Percentiles rank a stretch among this genome's conserved stretches.
phyloP scores from a whole-genome alignment of 2,888 invertebrate genomes.

The Eurytoma adleriae region DNA sequence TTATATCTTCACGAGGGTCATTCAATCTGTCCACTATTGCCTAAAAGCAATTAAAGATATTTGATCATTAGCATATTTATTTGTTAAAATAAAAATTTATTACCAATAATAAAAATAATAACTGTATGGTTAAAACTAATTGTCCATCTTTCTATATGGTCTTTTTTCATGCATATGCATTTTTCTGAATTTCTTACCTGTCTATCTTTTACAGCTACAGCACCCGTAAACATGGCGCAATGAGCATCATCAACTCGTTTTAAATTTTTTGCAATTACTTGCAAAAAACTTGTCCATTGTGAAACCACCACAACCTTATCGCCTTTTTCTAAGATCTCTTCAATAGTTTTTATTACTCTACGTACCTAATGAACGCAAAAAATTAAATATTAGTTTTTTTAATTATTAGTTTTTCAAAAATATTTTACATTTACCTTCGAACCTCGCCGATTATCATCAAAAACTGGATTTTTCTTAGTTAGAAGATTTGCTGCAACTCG shows the following conservation, averaged over 20 bases:
- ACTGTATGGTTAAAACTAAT: neutral
- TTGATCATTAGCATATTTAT: too few relatives aligned
- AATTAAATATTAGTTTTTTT: neutral
- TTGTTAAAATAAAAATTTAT: neutral
- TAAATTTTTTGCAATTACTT: conserved; percentile 84
- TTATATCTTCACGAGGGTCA: conserved; percentile 59
- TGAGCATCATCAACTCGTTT: conserved; percentile 79
- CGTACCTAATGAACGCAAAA: conserved; percentile 74
- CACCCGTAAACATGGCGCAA: conserved; percentile 82
- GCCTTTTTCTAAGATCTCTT: conserved; percentile 74
- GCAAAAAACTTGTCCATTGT: conserved; percentile 92
- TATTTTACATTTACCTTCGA: conserved; percentile 77
- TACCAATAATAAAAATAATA: neutral
- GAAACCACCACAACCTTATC: conserved; percentile 93
- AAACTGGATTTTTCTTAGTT: conserved; percentile 85
- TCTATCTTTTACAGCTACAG: conserved; percentile 84
- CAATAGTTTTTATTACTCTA: conserved; percentile 79
- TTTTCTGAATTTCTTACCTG: conserved; percentile 76
- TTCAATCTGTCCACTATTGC: conserved; percentile 69
- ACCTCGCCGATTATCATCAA: conserved; percentile 79
- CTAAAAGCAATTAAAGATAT: conserved; percentile 56
- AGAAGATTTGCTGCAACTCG: conserved; percentile 79
- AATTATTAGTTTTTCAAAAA: neutral
- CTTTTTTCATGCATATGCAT: too few relatives aligned
- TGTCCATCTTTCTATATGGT: too few relatives aligned